Conservation (phyloP, 2,888 invertebrate genomes). For the Drosophila sordidula region DNA sequence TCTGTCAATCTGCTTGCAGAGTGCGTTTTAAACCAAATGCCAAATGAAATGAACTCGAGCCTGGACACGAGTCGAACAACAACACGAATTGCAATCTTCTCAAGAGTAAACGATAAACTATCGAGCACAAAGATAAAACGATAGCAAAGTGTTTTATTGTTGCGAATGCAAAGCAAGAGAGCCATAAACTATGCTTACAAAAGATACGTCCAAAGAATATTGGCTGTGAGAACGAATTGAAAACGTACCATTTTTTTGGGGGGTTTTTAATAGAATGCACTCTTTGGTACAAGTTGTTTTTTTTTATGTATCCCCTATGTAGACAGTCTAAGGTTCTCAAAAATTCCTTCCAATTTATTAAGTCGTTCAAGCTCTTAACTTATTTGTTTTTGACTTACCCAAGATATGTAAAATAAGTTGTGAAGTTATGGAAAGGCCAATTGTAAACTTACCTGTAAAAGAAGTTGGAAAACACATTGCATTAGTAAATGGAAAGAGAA, state of each 20-base stretch:
- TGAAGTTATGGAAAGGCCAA: background rate
- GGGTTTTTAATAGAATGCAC: background rate
- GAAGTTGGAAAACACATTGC: background rate
- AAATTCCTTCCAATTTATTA: no score
- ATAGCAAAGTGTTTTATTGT: constrained; percentile 3
- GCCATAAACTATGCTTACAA: constrained; percentile 19
- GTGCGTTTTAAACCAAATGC: constrained; percentile 60
- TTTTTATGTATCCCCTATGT: background rate
- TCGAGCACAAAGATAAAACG: background rate
- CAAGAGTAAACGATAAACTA: background rate
- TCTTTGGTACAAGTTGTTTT: background rate
- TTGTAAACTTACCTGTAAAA: constrained; percentile 47
- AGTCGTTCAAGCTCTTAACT: no score
- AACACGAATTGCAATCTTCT: constrained; percentile 19
- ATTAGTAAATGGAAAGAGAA: constrained; percentile 9
- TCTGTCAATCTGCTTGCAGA: constrained; percentile 16
- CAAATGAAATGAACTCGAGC: constrained; percentile 53
- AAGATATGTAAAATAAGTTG: background rate
- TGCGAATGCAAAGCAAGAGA: constrained; percentile 7
- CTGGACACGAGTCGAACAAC: constrained; percentile 4
- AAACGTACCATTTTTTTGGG: background rate
- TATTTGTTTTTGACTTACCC: constrained; percentile 13
- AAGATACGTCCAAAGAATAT: background rate
- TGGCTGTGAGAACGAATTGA: background rate
- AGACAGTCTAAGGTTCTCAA: no score